Conservation (phyloP, 1,140 invertebrate species). For the Drosophila willistoni region DNA sequence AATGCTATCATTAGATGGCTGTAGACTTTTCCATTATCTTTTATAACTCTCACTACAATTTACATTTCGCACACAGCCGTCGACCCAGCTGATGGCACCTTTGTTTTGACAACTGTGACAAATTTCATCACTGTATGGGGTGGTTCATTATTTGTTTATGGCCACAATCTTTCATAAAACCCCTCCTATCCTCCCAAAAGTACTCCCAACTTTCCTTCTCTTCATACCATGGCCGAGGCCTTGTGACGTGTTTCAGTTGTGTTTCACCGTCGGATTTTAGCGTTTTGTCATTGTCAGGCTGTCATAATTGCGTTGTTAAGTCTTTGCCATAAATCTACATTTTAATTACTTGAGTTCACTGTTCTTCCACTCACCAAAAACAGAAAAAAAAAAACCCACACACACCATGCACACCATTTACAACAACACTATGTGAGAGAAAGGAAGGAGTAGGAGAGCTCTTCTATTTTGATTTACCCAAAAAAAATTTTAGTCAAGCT, state of each 20-base stretch:
- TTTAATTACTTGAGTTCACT: slow-evolving; percentile 61
- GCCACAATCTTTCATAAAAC: neutral
- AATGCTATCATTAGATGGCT: no score
- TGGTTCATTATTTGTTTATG: slow-evolving; percentile 13
- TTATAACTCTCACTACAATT: neutral
- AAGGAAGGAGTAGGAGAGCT: neutral
- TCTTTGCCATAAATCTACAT: slow-evolving; percentile 70
- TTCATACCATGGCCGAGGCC: neutral
- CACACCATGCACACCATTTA: neutral
- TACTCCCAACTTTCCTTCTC: neutral
- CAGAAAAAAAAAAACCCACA: neutral
- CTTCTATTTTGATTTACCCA: slow-evolving; percentile 48
- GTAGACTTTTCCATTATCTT: no score
- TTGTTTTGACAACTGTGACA: slow-evolving; percentile 4
- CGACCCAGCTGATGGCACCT: neutral
- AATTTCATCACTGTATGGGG: neutral
- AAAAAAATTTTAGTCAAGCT: slow-evolving; percentile 29
- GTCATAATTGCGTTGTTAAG: slow-evolving; percentile 67
- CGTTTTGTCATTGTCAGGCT: slow-evolving; percentile 48
- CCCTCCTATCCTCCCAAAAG: neutral
- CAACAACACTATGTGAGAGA: slow-evolving; percentile 1
- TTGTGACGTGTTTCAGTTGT: neutral
- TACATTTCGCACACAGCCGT: neutral
- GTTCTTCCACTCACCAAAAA: slow-evolving; percentile 7
- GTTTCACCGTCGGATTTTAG: neutral